These are phyloP conservation scores for Sternarchorhynchus goeldii DNA, from an alignment of 2,797 vertebrate species.

Conservation along the genomic window DNA sequence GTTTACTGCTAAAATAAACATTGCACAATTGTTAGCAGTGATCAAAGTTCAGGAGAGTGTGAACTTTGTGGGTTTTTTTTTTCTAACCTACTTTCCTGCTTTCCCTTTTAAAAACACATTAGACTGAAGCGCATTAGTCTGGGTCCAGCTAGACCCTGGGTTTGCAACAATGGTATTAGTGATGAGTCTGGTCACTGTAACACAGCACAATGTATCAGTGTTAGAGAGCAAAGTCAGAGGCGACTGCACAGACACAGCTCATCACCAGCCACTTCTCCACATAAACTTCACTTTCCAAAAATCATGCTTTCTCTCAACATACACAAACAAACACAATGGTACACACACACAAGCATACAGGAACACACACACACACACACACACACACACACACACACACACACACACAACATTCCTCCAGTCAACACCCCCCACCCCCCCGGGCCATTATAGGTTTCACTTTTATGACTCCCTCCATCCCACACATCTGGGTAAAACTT, in stretches of 20 bases:
- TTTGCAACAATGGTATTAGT: too few relatives aligned
- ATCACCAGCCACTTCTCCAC: background rate
- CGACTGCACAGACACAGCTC: background rate
- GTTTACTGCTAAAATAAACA: too few relatives aligned
- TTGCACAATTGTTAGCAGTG: too few relatives aligned
- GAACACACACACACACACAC: background rate
- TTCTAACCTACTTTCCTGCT: too few relatives aligned
- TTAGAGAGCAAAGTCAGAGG: too few relatives aligned
- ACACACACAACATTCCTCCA: background rate
- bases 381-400: constrained; percentile 5
- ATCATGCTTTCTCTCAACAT: background rate
- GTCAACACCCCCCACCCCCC: background rate
- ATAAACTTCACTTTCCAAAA: background rate
- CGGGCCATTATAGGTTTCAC: background rate
- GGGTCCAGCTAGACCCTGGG: too few relatives aligned
- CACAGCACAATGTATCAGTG: too few relatives aligned
- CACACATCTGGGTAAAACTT: background rate
- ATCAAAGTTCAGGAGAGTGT: too few relatives aligned
- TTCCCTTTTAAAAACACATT: too few relatives aligned
- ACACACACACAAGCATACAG: background rate
- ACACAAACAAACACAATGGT: background rate
- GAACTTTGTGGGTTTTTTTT: too few relatives aligned
- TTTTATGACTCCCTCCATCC: constrained; percentile 6
- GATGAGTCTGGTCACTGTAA: too few relatives aligned
- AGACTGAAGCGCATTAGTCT: too few relatives aligned